phyloP scores from a whole-genome alignment of 2,113 vertebrate genomes.

The Rhinolophus ferrumequinum region DNA sequence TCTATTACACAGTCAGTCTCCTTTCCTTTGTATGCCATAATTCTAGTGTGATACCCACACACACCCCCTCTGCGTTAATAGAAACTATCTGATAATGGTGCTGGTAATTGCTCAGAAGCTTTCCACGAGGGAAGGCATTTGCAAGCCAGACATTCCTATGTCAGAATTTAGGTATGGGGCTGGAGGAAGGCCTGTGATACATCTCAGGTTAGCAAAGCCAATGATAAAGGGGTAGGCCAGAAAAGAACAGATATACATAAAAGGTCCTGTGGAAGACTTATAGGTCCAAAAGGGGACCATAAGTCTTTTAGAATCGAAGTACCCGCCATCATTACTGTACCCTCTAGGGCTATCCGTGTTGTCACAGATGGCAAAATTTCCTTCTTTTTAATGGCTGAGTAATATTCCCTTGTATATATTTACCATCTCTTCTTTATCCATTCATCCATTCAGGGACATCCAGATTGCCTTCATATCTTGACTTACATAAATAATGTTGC shows the following conservation, averaged over 20 bases:
- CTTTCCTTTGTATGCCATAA: background rate
- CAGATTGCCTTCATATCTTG: too few species aligned
- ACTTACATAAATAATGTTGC: too few species aligned
- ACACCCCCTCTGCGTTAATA: background rate
- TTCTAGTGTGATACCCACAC: background rate
- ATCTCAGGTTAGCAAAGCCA: background rate
- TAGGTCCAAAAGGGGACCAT: background rate
- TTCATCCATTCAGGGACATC: too few species aligned
- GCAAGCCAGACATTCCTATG: background rate
- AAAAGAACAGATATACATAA: background rate
- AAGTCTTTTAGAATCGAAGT: too few species aligned
- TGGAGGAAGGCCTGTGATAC: background rate
- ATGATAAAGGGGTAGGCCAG: background rate
- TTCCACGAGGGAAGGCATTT: background rate
- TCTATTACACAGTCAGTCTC: rapidly evolving
- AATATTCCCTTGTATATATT: too few species aligned
- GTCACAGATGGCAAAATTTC: too few species aligned
- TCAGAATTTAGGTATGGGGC: background rate
- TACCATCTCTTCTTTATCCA: too few species aligned
- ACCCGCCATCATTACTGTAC: too few species aligned
- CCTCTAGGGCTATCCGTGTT: too few species aligned
- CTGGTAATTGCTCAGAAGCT: background rate
- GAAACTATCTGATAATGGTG: background rate
- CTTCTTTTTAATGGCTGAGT: too few species aligned
- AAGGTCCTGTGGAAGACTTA: background rate